Base-by-base conservation (phyloP, 2,888 invertebrate species). In the Uropetala carovei region DNA sequence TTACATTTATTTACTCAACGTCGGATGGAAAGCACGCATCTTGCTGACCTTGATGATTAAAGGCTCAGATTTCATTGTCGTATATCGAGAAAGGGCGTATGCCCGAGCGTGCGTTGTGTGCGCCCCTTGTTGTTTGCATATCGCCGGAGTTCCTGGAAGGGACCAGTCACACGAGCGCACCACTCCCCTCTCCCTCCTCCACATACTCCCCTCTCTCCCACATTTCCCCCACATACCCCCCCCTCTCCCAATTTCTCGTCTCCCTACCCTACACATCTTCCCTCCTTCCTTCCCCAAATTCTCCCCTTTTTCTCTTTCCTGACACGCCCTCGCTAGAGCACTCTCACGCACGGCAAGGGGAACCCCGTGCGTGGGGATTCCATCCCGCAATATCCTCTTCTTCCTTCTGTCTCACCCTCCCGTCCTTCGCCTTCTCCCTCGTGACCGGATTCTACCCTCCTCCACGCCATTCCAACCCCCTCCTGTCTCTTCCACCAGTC, bases 371-470 rank as follows among this genome's bases (percentile, higher is more conserved):
- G 0, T 75, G 11, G 43, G 43, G 43, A 43, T 43, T 43, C 43
- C 43, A 43, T 5, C 43, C 43, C 43, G 43, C 43, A 43, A 43
- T 43, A 43, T 43, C 5, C 43, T 43, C 43, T 5, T 5, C 43
- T 43, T 43, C 43, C 43, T 5, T 43, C 43, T 3, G 43, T 43
- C 43, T 43, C 43, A 43, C 43, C 43, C 59, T 14, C 59, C 59
- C 85, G 27, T 57, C 85, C 58, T 3, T 60, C 86, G 16, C 57
- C 83, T 43, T 18, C 16, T 57, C n/a, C 83, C 83, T 30, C 86
- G 60, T 86, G 27, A 27, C 59, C 75, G 75, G 75, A 75, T 75
- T 75, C 27, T 13, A 75, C 30, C 86, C 60, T 86, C 30, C 86
- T 59, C 86, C n/a, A 8, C 22, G 18, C 9, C 83, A 22, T 4